A percentile compares a stretch with the other conserved stretches of the same genome.
These are phyloP conservation scores for Holacanthus passer DNA, from an alignment of 2,113 vertebrate genomes.

Conservation along the genomic window DNA sequence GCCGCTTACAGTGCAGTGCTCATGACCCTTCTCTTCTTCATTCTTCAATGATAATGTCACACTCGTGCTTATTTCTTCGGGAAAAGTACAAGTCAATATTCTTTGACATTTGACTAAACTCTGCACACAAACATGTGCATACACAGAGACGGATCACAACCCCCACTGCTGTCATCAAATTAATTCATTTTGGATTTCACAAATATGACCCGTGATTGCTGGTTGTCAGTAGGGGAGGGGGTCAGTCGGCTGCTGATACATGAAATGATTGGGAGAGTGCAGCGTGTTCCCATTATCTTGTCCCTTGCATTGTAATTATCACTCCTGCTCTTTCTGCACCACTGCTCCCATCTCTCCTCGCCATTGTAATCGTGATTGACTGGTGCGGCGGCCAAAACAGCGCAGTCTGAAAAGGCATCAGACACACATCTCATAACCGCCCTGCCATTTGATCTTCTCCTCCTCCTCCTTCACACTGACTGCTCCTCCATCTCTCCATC, in stretches of 20 bases:
- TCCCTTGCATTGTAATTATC: constrained; percentile 90
- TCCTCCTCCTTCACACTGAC: constrained; percentile 80
- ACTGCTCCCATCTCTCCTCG: constrained; percentile 88
- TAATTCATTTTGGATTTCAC: constrained; percentile 84
- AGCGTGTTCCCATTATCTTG: constrained; percentile 91
- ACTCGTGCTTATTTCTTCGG: constrained; percentile 42
- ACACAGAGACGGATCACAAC: constrained; percentile 52
- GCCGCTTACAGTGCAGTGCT: constrained; percentile 14
- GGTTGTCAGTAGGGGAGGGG: constrained; percentile 75
- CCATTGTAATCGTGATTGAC: constrained; percentile 92
- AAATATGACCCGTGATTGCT: constrained; percentile 86
- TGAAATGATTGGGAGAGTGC: constrained; percentile 87
- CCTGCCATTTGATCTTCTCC: constrained; percentile 84
- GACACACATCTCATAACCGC: constrained; percentile 88
- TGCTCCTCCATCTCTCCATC: constrained; percentile 68
- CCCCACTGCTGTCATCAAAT: constrained; percentile 70
- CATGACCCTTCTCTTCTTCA: background rate
- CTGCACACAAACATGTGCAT: constrained; percentile 48
- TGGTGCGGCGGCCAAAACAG: constrained; percentile 89
- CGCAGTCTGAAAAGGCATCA: constrained; percentile 87
- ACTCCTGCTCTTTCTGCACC: constrained; percentile 89
- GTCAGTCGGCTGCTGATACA: constrained; percentile 85
- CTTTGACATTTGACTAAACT: constrained; percentile 74
- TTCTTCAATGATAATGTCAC: constrained; percentile 9
- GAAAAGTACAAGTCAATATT: constrained; percentile 69